Conservation (phyloP, 2,888 invertebrate genomes). For the Trileptium ribeirensis region DNA sequence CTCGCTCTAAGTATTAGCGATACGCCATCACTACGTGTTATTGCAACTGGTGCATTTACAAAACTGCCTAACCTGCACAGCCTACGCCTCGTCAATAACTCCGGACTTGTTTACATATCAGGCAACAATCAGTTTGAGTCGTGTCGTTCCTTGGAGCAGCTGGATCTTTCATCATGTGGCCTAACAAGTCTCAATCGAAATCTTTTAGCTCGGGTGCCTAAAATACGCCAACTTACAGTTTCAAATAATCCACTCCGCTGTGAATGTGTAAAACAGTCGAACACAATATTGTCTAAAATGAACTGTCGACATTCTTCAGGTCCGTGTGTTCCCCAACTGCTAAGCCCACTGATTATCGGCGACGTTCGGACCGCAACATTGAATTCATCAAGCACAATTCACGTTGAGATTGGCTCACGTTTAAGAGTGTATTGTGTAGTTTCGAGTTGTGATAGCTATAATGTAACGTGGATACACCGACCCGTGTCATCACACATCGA, state of each 20-base stretch:
- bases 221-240: neutral
- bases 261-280: neutral
- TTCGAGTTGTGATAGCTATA: neutral
- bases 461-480: neutral
- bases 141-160: neutral
- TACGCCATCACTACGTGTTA: neutral
- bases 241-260: neutral
- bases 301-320: neutral
- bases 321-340: neutral
- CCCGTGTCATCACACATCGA: neutral
- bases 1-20: neutral
- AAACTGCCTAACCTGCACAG: neutral
- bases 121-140: neutral
- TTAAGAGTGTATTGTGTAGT: neutral
- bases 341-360: too few species aligned
- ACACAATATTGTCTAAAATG: neutral
- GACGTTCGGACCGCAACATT: neutral
- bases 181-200: neutral
- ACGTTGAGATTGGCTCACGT: neutral
- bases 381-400: neutral
- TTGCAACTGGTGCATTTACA: neutral
- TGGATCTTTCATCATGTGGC: neutral
- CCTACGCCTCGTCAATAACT: neutral
- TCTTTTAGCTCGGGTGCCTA: neutral
- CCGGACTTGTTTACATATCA: neutral